Base-by-base conservation (phyloP, 30 jellyfish, hydroid and myxozoan species). In the Turritopsis dohrnii region DNA sequence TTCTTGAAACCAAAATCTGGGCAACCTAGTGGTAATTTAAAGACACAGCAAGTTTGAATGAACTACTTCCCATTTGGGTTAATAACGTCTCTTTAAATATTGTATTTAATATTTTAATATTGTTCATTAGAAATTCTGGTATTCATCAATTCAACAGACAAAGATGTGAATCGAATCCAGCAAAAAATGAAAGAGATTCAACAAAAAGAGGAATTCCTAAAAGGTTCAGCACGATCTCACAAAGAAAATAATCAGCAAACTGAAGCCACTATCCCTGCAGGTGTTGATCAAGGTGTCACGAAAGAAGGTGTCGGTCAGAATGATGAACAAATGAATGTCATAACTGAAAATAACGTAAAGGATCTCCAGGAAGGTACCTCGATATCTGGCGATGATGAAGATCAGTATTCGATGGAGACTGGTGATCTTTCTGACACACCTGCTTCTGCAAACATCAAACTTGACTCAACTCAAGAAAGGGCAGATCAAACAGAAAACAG, bases 131-230 rank as follows among this genome's bases (percentile, higher is more conserved):
- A 69, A n/a, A 69, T 69, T 69, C 9, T 69, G 22, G 77, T 69
- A 7, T 69, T 69, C 22, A 69, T 69, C 77, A 69, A 69, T 27
- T n/a, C 28, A 1, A n/a, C 77, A n/a, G 0, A 23, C 8, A 69
- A 69, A n/a, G 77, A 69, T n/a, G 77, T 69, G 28, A 23, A 69
- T 9, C 4, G 30, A 23, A 69, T 69, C 28, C 77, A 69, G 22
- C 77, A 69, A 27, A 69, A 69, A 27, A 69, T 69, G 77, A 69
- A 69, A 23, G 77, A 69, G 30, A 69, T 69, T 23, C 28, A n/a
- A 69, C 28, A 27, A 23, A 69, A 69, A 19, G 60, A 41, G 13
- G 60, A 41, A 41, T 5, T 41, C 13, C 60, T 41, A 41, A 41
- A 41, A 41, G 13, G 60, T 41, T 5, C 13, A 41, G 60, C 60